phyloP scores from a whole-genome alignment of 2,888 invertebrate species.

The Synergus gifuensis region DNA sequence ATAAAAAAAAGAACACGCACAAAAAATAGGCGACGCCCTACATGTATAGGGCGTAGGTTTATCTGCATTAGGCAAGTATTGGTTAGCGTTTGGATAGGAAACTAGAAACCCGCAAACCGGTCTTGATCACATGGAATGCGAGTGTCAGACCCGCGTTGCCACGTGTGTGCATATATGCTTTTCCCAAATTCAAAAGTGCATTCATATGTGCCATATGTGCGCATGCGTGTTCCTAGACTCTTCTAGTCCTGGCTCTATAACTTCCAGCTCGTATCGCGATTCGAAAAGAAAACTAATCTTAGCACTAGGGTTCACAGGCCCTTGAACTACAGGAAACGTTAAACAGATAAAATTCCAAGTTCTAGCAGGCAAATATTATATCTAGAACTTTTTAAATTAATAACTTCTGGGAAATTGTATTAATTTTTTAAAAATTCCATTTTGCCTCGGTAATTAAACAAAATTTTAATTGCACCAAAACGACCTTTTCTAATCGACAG shows the following conservation, averaged over 20 bases:
- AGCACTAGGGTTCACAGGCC: conserved; percentile 9
- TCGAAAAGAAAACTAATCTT: conserved; percentile 4
- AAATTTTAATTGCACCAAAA: too few species aligned
- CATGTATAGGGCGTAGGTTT: conserved; percentile 8
- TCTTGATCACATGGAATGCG: conserved; percentile 21
- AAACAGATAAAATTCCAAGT: conserved; percentile 1
- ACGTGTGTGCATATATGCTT: conserved; percentile 32
- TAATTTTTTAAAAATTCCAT: too few species aligned
- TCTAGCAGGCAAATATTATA: background rate
- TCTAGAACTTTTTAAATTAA: background rate
- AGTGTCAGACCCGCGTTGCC: conserved; percentile 17
- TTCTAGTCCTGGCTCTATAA: background rate
- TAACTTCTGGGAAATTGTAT: background rate
- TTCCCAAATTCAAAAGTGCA: conserved; percentile 27
- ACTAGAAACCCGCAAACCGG: conserved; percentile 24
- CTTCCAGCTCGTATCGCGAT: conserved; percentile 1
- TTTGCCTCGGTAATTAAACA: too few species aligned
- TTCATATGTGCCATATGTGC: conserved; percentile 2
- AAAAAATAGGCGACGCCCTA: conserved; percentile 11
- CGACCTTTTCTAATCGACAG: too few species aligned
- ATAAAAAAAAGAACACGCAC: conserved; percentile 15
- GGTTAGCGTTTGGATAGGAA: conserved; percentile 12
- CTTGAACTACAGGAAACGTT: conserved; percentile 3
- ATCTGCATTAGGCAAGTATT: conserved; percentile 12
- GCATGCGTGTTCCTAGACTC: background rate